Evolutionary conservation across 2,113 vertebrate species (phyloP).

Genomic region (Thinocorus orbignyianus): DNA sequence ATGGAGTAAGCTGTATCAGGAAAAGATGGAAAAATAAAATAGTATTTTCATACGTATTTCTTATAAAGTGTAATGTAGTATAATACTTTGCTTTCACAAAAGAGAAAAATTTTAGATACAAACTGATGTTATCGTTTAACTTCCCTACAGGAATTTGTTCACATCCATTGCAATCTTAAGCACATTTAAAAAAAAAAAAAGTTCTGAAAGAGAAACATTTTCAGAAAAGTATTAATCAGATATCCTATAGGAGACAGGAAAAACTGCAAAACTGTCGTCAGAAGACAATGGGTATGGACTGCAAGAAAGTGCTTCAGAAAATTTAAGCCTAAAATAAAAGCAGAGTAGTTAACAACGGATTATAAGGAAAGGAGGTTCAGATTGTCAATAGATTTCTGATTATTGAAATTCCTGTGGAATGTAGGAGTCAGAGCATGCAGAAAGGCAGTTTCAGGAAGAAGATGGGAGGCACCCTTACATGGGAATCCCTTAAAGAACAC

Average conservation of each 20-base stretch:
- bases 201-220: background rate
- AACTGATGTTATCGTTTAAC: background rate
- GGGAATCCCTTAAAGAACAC: background rate
- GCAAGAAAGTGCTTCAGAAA: background rate
- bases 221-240: background rate
- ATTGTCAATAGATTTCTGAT: background rate
- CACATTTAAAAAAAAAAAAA: background rate
- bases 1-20: background rate
- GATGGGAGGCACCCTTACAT: background rate
- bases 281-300: background rate
- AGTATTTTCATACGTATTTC: background rate
- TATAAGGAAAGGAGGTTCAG: background rate
- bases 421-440: background rate
- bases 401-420: background rate
- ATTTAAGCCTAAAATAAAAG: background rate
- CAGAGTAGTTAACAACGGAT: background rate
- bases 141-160: background rate
- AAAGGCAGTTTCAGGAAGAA: background rate
- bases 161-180: background rate
- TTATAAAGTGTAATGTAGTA: too few species aligned
- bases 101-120: background rate
- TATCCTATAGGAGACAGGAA: background rate
- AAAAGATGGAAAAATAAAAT: background rate
- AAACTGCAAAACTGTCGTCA: background rate
- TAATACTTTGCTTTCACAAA: background rate